phyloP scores from a whole-genome alignment of 2,113 vertebrate genomes.

The Osmerus eperlanus region DNA sequence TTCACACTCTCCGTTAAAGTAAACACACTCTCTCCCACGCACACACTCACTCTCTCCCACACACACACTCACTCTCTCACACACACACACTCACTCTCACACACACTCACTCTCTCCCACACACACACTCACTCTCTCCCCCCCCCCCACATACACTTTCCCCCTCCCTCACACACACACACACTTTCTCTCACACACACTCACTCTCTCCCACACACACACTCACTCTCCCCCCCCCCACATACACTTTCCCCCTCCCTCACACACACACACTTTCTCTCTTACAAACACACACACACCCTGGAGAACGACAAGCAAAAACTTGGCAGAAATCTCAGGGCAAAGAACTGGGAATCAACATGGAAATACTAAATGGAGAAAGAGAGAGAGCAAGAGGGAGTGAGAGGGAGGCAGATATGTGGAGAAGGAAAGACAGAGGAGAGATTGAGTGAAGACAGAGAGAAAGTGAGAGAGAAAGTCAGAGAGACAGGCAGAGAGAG shows the following conservation, averaged over 20 bases:
- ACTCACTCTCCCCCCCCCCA: slow-evolving; percentile 27
- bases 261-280: slow-evolving; percentile 54
- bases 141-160: no score
- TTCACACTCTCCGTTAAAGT: slow-evolving; percentile 24
- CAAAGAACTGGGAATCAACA: slow-evolving; percentile 44
- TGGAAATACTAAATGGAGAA: slow-evolving; percentile 27
- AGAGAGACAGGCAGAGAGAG: neutral
- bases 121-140: slow-evolving; percentile 18
- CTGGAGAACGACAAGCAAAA: slow-evolving; percentile 53
- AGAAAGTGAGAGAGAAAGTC: neutral
- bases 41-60: slow-evolving; percentile 38
- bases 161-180: slow-evolving; percentile 29
- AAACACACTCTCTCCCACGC: slow-evolving; percentile 44
- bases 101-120: slow-evolving; percentile 52
- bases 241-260: slow-evolving; percentile 38
- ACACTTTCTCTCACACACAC: slow-evolving; percentile 27
- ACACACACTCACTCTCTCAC: slow-evolving; percentile 12
- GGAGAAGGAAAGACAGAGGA: neutral
- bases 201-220: slow-evolving; percentile 56
- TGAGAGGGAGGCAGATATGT: neutral
- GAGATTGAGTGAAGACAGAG: neutral
- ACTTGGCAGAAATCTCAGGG: slow-evolving; percentile 43
- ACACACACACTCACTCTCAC: slow-evolving; percentile 44
- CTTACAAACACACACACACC: slow-evolving; percentile 62
- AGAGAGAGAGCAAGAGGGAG: neutral